phyloP scores from a whole-genome alignment of 2,797 vertebrate species.

The Sebastes ruberrimus region DNA sequence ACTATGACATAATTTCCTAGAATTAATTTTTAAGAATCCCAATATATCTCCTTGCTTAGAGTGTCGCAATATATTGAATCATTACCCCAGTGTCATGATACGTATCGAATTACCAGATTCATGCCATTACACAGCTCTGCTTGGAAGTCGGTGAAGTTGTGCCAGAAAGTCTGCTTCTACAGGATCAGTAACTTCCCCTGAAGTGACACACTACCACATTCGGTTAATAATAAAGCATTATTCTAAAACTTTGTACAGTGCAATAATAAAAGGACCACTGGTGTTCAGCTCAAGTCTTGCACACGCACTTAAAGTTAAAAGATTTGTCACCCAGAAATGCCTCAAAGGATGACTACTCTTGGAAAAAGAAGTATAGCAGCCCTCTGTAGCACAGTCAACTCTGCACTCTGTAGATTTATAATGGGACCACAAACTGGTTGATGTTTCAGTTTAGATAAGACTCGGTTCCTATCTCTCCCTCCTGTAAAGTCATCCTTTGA shows the following conservation, averaged over 20 bases:
- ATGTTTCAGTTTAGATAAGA: conserved; percentile 41
- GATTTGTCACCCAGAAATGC: not conserved
- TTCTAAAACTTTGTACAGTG: not conserved
- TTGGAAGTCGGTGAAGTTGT: too few relatives aligned
- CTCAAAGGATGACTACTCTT: conserved; percentile 6
- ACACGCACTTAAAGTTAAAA: not conserved
- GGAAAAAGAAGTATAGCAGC: not conserved
- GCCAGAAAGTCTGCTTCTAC: not conserved
- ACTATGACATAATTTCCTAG: too few relatives aligned
- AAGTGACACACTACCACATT: not conserved
- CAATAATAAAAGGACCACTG: not conserved
- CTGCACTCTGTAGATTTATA: conserved; percentile 18
- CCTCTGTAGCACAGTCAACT: not conserved
- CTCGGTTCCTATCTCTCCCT: not conserved
- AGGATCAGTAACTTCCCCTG: not conserved
- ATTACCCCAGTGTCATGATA: too few relatives aligned
- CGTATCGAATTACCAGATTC: too few relatives aligned
- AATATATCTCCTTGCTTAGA: too few relatives aligned
- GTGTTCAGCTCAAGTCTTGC: not conserved
- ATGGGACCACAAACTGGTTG: conserved; percentile 16
- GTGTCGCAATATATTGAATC: too few relatives aligned
- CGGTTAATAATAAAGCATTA: not conserved
- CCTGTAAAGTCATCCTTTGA: conserved; percentile 32
- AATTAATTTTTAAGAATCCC: too few relatives aligned
- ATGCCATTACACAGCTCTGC: too few relatives aligned